A percentile compares a stretch with the other conserved stretches of the same genome.
These are phyloP conservation scores for Cosmia trapezina DNA, from an alignment of 2,888 invertebrate genomes.

Conservation along the genomic window DNA sequence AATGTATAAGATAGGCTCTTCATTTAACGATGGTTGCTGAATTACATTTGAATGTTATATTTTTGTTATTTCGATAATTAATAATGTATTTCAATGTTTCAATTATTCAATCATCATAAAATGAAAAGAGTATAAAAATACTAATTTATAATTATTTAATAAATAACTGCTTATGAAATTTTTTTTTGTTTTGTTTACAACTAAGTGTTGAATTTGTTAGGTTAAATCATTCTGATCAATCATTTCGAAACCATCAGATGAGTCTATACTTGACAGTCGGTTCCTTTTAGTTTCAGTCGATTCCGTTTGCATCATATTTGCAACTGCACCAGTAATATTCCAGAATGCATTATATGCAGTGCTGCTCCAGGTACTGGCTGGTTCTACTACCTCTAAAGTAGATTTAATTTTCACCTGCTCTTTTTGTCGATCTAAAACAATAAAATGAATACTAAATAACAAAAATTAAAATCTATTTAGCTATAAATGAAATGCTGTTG, in stretches of 20 bases:
- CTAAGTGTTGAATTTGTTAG: constrained; percentile 61
- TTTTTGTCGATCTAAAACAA: constrained; percentile 79
- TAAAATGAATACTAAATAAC: constrained; percentile 6
- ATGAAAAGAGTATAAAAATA: constrained; percentile 28
- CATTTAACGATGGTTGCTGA: constrained; percentile 15
- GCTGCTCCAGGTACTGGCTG: constrained; percentile 79
- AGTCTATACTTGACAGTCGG: constrained; percentile 82
- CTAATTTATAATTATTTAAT: constrained; percentile 41
- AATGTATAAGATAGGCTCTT: constrained; percentile 69
- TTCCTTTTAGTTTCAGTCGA: constrained; percentile 76
- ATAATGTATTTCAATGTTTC: neutral
- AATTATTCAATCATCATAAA: constrained; percentile 22
- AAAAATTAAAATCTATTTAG: neutral
- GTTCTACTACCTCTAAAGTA: constrained; percentile 79
- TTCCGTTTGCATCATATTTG: constrained; percentile 79
- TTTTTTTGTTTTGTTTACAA: constrained; percentile 22
- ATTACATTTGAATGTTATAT: neutral
- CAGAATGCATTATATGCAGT: constrained; percentile 83
- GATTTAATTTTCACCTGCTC: constrained; percentile 74
- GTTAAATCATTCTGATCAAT: constrained; percentile 85
- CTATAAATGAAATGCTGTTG: too few relatives aligned
- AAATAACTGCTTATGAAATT: constrained; percentile 51
- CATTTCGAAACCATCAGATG: constrained; percentile 88
- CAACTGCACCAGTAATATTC: constrained; percentile 81
- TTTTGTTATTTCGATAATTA: neutral